Evolutionary conservation across 2,888 invertebrate species (phyloP).

Genomic region (Buathra laborator): DNA sequence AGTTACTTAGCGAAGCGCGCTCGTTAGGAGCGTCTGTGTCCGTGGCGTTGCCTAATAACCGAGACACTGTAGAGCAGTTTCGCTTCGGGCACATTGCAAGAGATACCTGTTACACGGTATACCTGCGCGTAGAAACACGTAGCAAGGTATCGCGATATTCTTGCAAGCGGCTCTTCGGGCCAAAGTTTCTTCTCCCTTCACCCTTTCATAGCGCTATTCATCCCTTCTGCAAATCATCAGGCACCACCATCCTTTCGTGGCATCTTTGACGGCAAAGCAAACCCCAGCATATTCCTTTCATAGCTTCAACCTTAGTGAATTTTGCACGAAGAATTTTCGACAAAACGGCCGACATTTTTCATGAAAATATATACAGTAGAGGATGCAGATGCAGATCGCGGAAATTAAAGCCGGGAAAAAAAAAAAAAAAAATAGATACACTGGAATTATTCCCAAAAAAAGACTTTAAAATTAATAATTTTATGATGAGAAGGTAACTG

Average conservation of each 20-base stretch:
- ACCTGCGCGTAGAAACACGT: conserved; percentile 14
- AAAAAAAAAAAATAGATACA: too few species aligned
- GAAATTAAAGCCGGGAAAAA: too few species aligned
- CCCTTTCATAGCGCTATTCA: neutral
- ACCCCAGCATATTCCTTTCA: conserved; percentile 2
- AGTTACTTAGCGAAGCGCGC: conserved; percentile 30
- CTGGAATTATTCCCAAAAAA: too few species aligned
- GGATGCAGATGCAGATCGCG: too few species aligned
- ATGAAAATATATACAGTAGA: neutral
- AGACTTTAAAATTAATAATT: too few species aligned
- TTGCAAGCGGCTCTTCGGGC: neutral
- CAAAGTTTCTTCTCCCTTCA: neutral
- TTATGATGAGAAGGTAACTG: too few species aligned
- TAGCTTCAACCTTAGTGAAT: neutral
- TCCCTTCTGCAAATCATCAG: conserved; percentile 4
- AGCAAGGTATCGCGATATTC: conserved; percentile 14
- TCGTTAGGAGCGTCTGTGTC: conserved; percentile 32
- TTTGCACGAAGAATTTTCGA: neutral
- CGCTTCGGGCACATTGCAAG: conserved; percentile 16
- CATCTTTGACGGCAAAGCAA: neutral
- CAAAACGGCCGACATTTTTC: neutral
- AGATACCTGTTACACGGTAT: neutral
- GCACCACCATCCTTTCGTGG: neutral
- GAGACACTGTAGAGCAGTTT: conserved; percentile 38
- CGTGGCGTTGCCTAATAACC: conserved; percentile 51